Conservation (phyloP, 23 tunicate species). For the Trididemnum nubilum region DNA sequence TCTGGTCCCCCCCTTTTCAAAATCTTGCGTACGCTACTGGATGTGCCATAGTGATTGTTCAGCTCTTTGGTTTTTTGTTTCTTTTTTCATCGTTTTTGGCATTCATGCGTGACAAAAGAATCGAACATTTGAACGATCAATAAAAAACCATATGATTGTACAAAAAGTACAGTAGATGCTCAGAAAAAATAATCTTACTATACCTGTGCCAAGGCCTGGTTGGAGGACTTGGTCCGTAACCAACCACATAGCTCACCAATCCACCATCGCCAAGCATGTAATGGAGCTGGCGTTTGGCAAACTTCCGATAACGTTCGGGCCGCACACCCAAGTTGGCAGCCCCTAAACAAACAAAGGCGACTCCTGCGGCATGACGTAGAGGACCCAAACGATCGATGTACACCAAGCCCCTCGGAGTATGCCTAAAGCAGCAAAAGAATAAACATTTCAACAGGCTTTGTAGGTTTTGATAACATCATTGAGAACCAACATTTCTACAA, state of each 20-base stretch:
- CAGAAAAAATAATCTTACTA: no score
- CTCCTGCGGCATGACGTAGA: constrained; percentile 85
- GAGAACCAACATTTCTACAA: neutral
- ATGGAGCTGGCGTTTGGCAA: constrained; percentile 80
- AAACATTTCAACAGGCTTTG: neutral
- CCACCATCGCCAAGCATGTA: constrained; percentile 96
- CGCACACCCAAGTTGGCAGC: constrained; percentile 80
- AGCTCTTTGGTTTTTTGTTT: no score
- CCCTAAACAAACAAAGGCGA: constrained; percentile 69
- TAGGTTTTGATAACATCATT: neutral
- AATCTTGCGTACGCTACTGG: no score
- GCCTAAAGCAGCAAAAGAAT: constrained; percentile 43
- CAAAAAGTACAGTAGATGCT: no score
- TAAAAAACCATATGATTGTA: no score
- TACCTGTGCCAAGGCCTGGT: constrained; percentile 92
- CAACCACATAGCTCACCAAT: constrained; percentile 82
- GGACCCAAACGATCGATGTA: constrained; percentile 66
- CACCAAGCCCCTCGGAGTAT: constrained; percentile 80
- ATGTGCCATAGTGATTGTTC: no score
- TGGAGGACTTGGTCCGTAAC: constrained; percentile 96
- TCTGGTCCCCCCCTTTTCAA: no score
- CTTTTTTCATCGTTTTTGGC: no score
- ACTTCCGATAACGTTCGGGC: constrained; percentile 57
- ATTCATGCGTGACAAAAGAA: no score
- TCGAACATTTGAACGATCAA: no score